These are phyloP conservation scores for Didymodactylos carnosus DNA, from an alignment of 2,888 invertebrate genomes.

Conservation along the genomic window DNA sequence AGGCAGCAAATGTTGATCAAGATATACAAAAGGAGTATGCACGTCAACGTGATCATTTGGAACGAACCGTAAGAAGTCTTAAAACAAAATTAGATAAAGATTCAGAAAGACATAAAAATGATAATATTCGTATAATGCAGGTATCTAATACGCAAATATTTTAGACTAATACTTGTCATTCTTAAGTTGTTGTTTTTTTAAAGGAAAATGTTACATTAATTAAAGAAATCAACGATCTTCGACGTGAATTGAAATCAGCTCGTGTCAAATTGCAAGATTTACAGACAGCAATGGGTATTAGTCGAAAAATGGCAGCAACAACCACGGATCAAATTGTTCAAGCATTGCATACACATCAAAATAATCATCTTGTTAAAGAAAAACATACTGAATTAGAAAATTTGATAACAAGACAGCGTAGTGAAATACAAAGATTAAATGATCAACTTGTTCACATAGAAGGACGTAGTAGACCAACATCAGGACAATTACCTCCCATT, in stretches of 20 bases:
- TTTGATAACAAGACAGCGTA: constrained; percentile 6
- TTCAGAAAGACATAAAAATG: constrained; percentile 36
- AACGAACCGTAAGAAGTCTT: constrained; percentile 44
- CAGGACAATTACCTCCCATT: constrained; percentile 10
- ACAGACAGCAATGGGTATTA: constrained; percentile 41
- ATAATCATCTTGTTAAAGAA: constrained; percentile 10
- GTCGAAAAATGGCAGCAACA: constrained; percentile 21
- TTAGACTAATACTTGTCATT: not conserved
- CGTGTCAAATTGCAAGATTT: constrained; percentile 49
- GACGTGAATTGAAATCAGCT: constrained; percentile 48
- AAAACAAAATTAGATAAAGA: constrained; percentile 38
- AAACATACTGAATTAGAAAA: constrained; percentile 5
- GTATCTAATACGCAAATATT: constrained; percentile 21
- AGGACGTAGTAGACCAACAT: not conserved
- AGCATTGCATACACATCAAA: constrained; percentile 9
- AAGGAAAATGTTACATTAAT: constrained; percentile 56
- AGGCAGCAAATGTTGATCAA: constrained; percentile 33
- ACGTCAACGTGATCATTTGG: constrained; percentile 61
- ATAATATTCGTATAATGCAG: constrained; percentile 48
- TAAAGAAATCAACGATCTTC: constrained; percentile 54
- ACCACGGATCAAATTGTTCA: constrained; percentile 14
- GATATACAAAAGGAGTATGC: constrained; percentile 37
- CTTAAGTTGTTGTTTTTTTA: constrained; percentile 31
- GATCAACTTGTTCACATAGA: constrained; percentile 2
- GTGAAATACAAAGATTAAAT: constrained; percentile 10